Conservation (phyloP, 2,888 invertebrate species). For the Dolichopus griseipennis region DNA sequence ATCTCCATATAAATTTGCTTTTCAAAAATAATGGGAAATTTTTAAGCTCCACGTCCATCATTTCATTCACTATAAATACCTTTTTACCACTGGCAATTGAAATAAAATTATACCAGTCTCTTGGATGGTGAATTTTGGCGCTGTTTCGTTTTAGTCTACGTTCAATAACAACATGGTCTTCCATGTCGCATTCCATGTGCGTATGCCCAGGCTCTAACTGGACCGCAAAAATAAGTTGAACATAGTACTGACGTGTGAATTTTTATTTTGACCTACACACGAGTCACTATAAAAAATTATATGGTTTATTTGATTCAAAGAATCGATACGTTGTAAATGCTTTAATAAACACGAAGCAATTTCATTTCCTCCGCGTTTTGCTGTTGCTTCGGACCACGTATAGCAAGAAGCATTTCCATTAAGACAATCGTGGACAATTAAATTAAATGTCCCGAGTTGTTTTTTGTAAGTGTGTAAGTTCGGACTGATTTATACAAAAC, state of each 20-base stretch:
- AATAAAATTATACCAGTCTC: neutral
- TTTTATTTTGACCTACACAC: slow-evolving; percentile 14
- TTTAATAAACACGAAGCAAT: slow-evolving; percentile 12
- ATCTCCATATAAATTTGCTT: neutral
- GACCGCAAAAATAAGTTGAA: neutral
- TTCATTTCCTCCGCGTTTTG: slow-evolving; percentile 12
- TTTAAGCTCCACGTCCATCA: neutral
- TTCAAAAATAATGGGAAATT: neutral
- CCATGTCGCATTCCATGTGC: slow-evolving; percentile 12
- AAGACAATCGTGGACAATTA: slow-evolving; percentile 12
- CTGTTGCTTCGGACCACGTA: slow-evolving; percentile 13
- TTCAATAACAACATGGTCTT: slow-evolving; percentile 8
- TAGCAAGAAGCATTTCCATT: neutral
- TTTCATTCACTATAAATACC: neutral
- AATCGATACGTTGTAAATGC: neutral
- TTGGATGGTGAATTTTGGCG: slow-evolving; percentile 8
- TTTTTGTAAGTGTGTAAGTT: slow-evolving; percentile 12
- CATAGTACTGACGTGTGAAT: slow-evolving; percentile 11
- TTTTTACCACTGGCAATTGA: neutral
- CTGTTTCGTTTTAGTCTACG: neutral
- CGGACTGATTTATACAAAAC: too few species aligned
- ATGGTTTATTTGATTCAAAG: neutral
- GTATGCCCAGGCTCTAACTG: neutral
- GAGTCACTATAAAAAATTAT: slow-evolving; percentile 13
- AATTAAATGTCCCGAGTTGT: slow-evolving; percentile 12